Conservation (phyloP, 1,140 invertebrate species). For the Caenorhabditis brenneri region DNA sequence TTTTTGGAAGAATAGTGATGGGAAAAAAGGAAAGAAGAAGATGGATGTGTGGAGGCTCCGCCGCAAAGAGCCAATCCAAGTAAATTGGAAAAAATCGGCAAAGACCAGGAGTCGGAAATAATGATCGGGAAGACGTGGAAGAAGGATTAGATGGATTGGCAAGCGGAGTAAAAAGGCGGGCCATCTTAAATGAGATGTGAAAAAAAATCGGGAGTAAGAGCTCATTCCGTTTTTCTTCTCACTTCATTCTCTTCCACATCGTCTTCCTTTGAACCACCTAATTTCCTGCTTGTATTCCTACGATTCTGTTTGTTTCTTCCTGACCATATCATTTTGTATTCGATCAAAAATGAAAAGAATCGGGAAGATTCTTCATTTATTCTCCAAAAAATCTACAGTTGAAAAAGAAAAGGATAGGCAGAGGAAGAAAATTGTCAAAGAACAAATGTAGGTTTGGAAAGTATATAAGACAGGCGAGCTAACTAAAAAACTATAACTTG, state of each 20-base stretch:
- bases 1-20: not conserved
- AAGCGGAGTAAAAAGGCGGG: not conserved
- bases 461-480: too few relatives aligned
- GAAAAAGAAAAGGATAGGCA: not conserved
- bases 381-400: not conserved
- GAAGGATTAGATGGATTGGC: not conserved
- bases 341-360: not conserved
- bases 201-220: not conserved
- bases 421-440: not conserved
- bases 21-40: not conserved
- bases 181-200: not conserved
- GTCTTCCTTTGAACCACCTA: not conserved
- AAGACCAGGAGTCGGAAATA: slow-evolving; percentile 31
- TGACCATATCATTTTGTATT: too few relatives aligned
- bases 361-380: not conserved
- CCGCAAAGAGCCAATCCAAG: slow-evolving; percentile 27
- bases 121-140: slow-evolving; percentile 18
- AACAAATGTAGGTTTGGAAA: not conserved
- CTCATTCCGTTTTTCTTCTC: slow-evolving; percentile 3
- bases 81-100: slow-evolving; percentile 37
- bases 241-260: not conserved
- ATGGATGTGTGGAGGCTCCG: slow-evolving; percentile 35
- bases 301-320: not conserved
- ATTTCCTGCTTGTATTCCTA: not conserved
- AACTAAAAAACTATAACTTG: too few relatives aligned